Conservation (phyloP, 2,888 invertebrate genomes). For the Drosophila recens region DNA sequence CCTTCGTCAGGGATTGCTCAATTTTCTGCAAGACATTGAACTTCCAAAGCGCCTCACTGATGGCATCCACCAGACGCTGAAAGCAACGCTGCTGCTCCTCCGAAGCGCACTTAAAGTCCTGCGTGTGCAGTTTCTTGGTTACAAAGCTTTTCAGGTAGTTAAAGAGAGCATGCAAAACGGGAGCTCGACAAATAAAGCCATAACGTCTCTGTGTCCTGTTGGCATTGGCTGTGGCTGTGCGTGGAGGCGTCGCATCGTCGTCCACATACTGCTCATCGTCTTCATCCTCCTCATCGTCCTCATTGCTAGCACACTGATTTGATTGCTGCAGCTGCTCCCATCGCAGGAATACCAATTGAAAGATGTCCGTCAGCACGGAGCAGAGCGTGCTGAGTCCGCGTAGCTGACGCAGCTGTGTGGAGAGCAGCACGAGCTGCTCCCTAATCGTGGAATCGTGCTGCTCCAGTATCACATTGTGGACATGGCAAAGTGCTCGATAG, state of each 20-base stretch:
- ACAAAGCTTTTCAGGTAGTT: conserved; percentile 80
- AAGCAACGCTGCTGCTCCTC: conserved; percentile 76
- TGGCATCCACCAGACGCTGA: conserved; percentile 76
- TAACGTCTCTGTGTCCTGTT: conserved; percentile 37
- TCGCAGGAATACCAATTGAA: conserved; percentile 82
- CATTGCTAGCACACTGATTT: conserved; percentile 34
- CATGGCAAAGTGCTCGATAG: conserved; percentile 76
- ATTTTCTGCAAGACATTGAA: conserved; percentile 82
- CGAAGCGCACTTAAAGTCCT: conserved; percentile 79
- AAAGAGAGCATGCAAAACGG: conserved; percentile 74
- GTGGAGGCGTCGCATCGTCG: conserved; percentile 51
- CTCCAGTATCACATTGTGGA: conserved; percentile 76
- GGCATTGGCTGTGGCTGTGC: conserved; percentile 11
- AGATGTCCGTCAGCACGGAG: conserved; percentile 81
- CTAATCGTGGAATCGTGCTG: conserved; percentile 49
- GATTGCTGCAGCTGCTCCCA: conserved; percentile 81
- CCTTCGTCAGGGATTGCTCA: conserved; percentile 63
- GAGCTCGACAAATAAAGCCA: conserved; percentile 81
- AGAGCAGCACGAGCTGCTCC: conserved; percentile 71
- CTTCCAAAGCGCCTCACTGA: conserved; percentile 83
- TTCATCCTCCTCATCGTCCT: conserved; percentile 52
- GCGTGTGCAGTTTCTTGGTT: conserved; percentile 82
- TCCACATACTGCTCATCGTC: conserved; percentile 70
- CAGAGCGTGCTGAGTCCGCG: conserved; percentile 76
- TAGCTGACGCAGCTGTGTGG: conserved; percentile 78